phyloP scores from a whole-genome alignment of 2,888 invertebrate genomes.

The Panzeria rudis region DNA sequence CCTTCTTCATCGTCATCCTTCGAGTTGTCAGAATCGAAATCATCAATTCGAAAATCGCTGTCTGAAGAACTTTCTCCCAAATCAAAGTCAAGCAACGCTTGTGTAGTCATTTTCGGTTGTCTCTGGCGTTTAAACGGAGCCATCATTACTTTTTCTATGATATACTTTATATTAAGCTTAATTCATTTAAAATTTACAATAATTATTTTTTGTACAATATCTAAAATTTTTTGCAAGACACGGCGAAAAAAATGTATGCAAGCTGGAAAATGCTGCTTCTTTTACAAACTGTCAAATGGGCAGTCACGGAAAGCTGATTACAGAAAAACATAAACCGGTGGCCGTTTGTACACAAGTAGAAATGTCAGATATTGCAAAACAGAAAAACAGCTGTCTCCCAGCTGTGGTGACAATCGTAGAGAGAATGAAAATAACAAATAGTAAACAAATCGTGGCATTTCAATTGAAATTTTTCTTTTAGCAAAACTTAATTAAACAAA shows the following conservation, averaged over 20 bases:
- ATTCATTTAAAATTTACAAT: slow-evolving; percentile 72
- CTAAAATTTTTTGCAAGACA: slow-evolving; percentile 67
- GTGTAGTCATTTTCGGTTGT: slow-evolving; percentile 86
- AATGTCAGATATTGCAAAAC: slow-evolving; percentile 7
- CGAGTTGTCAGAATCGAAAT: slow-evolving; percentile 83
- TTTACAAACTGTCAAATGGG: slow-evolving; percentile 50
- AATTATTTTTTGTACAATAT: slow-evolving; percentile 68
- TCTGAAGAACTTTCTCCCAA: slow-evolving; percentile 96
- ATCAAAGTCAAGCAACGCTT: slow-evolving; percentile 92
- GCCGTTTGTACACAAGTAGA: slow-evolving; percentile 48
- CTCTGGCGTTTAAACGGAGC: slow-evolving; percentile 85
- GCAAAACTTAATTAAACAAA: neutral
- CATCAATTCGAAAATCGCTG: slow-evolving; percentile 94
- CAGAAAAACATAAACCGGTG: slow-evolving; percentile 60
- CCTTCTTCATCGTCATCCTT: slow-evolving; percentile 87
- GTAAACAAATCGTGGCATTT: slow-evolving; percentile 66
- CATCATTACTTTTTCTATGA: slow-evolving; percentile 74
- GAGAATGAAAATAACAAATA: slow-evolving; percentile 9
- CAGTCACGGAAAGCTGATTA: slow-evolving; percentile 2
- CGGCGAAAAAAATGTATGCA: slow-evolving; percentile 73
- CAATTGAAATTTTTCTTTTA: slow-evolving; percentile 3
- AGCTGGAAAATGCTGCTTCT: slow-evolving; percentile 68
- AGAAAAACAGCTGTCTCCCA: slow-evolving; percentile 49
- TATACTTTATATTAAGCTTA: slow-evolving; percentile 57
- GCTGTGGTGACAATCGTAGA: slow-evolving; percentile 2